These are phyloP conservation scores for Petrolisthes cinctipes DNA, from an alignment of 2,888 invertebrate genomes.

Conservation along the genomic window DNA sequence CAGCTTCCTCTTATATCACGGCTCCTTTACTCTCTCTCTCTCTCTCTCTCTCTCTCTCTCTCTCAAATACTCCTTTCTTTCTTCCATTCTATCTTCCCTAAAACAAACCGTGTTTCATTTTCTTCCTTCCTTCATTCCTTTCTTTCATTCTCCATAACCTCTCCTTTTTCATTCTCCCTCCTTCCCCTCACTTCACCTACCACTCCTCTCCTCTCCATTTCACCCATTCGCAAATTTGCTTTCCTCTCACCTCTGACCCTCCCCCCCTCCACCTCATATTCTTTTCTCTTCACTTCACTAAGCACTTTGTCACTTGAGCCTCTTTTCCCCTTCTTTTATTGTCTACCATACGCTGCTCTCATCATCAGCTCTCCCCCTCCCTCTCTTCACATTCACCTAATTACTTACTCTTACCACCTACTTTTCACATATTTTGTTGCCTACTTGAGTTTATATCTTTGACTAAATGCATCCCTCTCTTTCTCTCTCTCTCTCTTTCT, in stretches of 20 bases:
- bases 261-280: neutral
- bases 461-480: neutral
- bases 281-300: neutral
- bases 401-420: neutral
- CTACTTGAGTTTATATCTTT: neutral
- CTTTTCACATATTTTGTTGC: neutral
- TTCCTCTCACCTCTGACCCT: neutral
- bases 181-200: neutral
- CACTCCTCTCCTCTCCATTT: constrained; percentile 1
- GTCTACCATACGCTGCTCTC: neutral
- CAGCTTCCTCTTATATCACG: neutral
- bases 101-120: neutral
- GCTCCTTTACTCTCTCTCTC: neutral
- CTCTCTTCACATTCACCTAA: neutral
- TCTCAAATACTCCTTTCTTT: neutral
- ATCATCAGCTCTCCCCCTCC: neutral
- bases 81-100: neutral
- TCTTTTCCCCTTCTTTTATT: neutral
- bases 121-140: neutral
- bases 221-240: constrained; percentile 6
- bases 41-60: neutral
- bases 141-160: neutral
- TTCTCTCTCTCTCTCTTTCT: neutral
- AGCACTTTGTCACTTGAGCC: no score
- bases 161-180: neutral